Evolutionary conservation across 2,113 vertebrate genomes (phyloP), one percentile per base, ranked within the genome.

Genomic region (Epinephelus lanceolatus): DNA sequence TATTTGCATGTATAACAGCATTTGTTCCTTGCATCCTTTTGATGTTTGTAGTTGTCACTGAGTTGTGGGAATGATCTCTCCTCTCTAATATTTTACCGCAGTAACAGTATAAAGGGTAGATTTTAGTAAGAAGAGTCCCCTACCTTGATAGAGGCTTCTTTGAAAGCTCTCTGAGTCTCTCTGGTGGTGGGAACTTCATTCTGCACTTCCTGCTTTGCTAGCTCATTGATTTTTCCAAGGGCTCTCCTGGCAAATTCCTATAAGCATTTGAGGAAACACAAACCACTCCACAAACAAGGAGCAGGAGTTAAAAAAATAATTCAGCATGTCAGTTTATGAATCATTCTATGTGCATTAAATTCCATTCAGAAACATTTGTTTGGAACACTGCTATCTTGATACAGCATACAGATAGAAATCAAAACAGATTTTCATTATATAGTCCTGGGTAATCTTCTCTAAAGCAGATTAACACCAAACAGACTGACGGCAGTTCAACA

Each of bases 201-300:
- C 79, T 83, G 92, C 84, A 92, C 90, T 89, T 97, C 96, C 75
- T 97, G 90, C 71, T 96, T 93, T 80, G 95, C 96, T 66, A 98
- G 85, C 73, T 98, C 96, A 19, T 94, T 94, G 80, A 99, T 96
- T 95, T 98, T 98, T 82, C 94, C 88, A 69, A 99, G 95, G 55
- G 96, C 97, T 93, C 97, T 95, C 1, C 96, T 96, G 89, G 97
- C 97, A 96, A 99, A 99, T 86, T 95, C 63, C 98, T 99, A 88
- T 52, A 87, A 79, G 0, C 33, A 86, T 79, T 78, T 18, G 1
- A 85, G 66, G 42, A 83, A 11, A 78, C 47, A 84, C 6, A 78
- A 83, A 66, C 21, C 75, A 4, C 47, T 1, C 9, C 9, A 17
- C 3, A 55, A 60, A 57, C 12, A 2, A 10, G 5, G 4, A 30